Conservation (phyloP, 2,797 vertebrate species). For the Scolopax bukidnonensis region DNA sequence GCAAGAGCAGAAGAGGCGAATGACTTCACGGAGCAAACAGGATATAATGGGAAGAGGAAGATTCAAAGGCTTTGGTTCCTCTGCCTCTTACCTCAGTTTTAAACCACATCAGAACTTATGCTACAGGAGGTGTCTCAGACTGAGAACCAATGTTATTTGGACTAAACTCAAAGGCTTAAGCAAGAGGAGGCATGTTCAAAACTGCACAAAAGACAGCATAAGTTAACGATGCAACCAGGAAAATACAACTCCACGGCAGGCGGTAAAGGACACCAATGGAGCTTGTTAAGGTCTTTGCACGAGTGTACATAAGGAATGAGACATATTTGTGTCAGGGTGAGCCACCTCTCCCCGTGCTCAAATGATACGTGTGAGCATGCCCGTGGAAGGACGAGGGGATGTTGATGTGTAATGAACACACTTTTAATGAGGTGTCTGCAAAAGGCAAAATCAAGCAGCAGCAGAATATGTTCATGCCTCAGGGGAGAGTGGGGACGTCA, state of each 20-base stretch:
- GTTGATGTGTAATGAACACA: not conserved
- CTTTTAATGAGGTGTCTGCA: slow-evolving; percentile 47
- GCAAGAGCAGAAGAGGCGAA: not conserved
- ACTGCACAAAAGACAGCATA: not conserved
- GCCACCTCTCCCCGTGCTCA: not conserved
- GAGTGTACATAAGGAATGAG: accelerated
- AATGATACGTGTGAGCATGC: not conserved
- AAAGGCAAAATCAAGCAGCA: not conserved
- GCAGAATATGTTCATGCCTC: not conserved
- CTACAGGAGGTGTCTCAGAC: not conserved
- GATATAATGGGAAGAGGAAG: not conserved
- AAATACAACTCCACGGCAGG: not conserved
- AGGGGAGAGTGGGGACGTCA: not conserved
- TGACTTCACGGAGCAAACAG: not conserved
- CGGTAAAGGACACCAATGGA: not conserved
- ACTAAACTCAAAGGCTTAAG: not conserved
- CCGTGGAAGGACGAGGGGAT: not conserved
- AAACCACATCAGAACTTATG: not conserved
- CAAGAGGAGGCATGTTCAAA: not conserved
- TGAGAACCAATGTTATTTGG: not conserved
- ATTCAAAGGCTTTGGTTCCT: not conserved
- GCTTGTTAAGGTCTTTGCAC: not conserved
- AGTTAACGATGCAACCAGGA: not conserved
- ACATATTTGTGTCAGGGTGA: not conserved
- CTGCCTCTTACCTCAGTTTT: not conserved